phyloP scores from a whole-genome alignment of 2,797 vertebrate genomes.

The Pseudochromis fuscus region DNA sequence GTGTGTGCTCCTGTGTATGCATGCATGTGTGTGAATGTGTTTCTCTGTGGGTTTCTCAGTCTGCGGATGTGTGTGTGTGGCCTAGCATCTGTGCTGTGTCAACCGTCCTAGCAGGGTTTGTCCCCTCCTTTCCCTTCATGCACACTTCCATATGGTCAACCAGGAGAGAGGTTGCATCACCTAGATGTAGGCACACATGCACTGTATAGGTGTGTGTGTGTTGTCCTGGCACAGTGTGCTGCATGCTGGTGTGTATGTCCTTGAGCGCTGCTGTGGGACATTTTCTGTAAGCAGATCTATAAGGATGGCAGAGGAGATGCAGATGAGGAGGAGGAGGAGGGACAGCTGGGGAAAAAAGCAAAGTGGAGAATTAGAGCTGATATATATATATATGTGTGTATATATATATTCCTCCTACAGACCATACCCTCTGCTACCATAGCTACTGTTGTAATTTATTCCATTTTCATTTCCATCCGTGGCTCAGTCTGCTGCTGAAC shows the following conservation, averaged over 20 bases:
- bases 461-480: conserved; percentile 5
- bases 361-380: conserved; percentile 40
- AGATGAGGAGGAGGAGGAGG: conserved; percentile 13
- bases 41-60: conserved; percentile 27
- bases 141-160: conserved; percentile 62
- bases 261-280: conserved; percentile 66
- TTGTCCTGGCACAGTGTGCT: conserved; percentile 37
- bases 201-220: conserved; percentile 27
- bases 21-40: conserved; percentile 20
- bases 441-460: conserved; percentile 33
- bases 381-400: conserved; percentile 16
- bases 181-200: conserved; percentile 19
- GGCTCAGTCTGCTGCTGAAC: conserved; percentile 26
- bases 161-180: conserved; percentile 32
- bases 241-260: conserved; percentile 54
- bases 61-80: conserved; percentile 42
- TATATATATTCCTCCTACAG: too few relatives aligned
- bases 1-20: conserved; percentile 12
- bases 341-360: conserved; percentile 9
- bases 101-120: conserved; percentile 47
- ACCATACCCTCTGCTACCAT: conserved; percentile 4
- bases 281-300: conserved; percentile 59
- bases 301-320: conserved; percentile 33
- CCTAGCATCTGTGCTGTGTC: conserved; percentile 69
- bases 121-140: conserved; percentile 26